Evolutionary conservation across 1,140 invertebrate species (phyloP).

Genomic region (Melitaea cinxia): DNA sequence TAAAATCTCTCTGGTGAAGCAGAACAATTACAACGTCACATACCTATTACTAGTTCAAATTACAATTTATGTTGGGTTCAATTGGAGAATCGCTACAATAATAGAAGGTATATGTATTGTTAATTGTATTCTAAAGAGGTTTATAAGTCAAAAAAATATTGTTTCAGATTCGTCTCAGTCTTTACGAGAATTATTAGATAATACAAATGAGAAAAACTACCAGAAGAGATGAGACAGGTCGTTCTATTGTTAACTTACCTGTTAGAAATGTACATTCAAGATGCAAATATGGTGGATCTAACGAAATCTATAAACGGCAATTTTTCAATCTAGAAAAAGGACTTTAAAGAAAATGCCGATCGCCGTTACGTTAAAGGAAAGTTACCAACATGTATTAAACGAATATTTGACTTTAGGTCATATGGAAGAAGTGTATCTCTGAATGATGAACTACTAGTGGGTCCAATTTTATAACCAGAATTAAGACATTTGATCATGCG

Average conservation of each 20-base stretch:
- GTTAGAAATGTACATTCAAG: too few relatives aligned
- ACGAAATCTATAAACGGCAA: too few relatives aligned
- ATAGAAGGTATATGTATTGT: slow-evolving; percentile 34
- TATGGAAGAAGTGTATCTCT: not conserved
- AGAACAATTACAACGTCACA: slow-evolving; percentile 33
- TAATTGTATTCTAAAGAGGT: slow-evolving; percentile 36
- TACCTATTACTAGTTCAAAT: slow-evolving; percentile 35
- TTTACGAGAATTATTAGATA: slow-evolving; percentile 22
- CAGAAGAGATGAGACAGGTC: too few relatives aligned
- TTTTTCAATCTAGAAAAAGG: too few relatives aligned
- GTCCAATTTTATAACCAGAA: not conserved
- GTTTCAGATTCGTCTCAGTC: slow-evolving; percentile 1
- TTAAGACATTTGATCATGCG: not conserved
- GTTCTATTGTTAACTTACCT: too few relatives aligned
- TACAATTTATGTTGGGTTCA: slow-evolving; percentile 36
- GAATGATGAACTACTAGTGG: not conserved
- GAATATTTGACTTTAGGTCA: too few relatives aligned
- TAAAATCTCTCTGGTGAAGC: slow-evolving; percentile 33
- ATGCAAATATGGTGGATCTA: too few relatives aligned
- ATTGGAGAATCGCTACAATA: slow-evolving; percentile 34
- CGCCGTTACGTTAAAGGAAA: too few relatives aligned
- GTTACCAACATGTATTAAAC: too few relatives aligned
- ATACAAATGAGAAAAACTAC: not conserved
- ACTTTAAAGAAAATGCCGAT: too few relatives aligned
- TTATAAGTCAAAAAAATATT: slow-evolving; percentile 17